Percentiles rank a stretch among this genome's conserved stretches.
phyloP scores from a whole-genome alignment of 2,113 vertebrate genomes.

The Brachypteracias leptosomus region DNA sequence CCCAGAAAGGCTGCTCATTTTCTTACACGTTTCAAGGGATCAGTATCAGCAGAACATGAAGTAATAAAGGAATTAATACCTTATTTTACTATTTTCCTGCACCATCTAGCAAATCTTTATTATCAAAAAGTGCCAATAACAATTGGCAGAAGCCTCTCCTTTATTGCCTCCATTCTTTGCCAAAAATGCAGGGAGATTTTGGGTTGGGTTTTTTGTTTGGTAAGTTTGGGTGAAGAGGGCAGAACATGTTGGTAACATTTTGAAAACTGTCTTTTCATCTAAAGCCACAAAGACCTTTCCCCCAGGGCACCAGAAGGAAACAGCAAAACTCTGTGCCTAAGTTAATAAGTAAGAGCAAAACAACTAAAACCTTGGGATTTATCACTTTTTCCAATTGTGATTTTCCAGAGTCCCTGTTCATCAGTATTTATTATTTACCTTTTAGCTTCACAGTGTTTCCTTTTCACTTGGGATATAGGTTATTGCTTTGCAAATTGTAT shows the following conservation, averaged over 20 bases:
- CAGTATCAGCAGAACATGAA: neutral
- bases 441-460: conserved; percentile 20
- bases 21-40: neutral
- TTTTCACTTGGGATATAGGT: conserved; percentile 28
- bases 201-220: too few relatives aligned
- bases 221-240: neutral
- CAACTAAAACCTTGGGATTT: conserved; percentile 46
- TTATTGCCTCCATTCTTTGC: neutral
- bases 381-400: neutral
- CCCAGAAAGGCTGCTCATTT: neutral
- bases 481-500: conserved; percentile 62
- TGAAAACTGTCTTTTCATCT: neutral
- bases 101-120: neutral
- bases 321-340: neutral
- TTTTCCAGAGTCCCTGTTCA: conserved; percentile 28
- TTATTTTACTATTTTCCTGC: neutral
- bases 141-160: neutral
- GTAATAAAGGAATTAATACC: neutral
- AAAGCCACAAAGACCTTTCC: neutral
- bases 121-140: neutral
- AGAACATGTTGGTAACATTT: neutral
- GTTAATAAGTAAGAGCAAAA: conserved; percentile 39
- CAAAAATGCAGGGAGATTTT: neutral
- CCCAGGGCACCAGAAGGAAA: neutral
- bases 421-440: conserved; percentile 49